phyloP scores from a whole-genome alignment of 2,797 vertebrate species.

The Menidia menidia region DNA sequence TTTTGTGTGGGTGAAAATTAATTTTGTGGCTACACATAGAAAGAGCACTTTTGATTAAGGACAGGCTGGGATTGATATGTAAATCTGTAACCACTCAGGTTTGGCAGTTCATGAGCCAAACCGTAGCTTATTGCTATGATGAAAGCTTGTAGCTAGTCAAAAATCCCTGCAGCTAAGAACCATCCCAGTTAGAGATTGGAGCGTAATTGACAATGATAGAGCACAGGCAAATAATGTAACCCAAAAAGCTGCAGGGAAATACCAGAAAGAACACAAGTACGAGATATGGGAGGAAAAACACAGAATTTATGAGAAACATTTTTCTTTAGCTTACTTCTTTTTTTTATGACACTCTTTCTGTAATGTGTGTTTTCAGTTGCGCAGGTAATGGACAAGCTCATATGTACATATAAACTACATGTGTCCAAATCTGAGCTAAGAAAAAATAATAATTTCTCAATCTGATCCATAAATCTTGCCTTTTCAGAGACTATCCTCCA shows the following conservation, averaged over 20 bases:
- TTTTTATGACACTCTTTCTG: conserved; percentile 9
- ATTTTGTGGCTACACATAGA: conserved; percentile 22
- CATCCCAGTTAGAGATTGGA: conserved; percentile 44
- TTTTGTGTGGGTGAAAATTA: conserved; percentile 38
- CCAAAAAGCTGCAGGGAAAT: conserved; percentile 18
- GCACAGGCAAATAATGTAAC: conserved; percentile 33
- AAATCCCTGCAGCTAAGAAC: conserved; percentile 48
- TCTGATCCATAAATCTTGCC: conserved; percentile 5
- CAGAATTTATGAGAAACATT: conserved; percentile 1
- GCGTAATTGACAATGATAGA: conserved; percentile 60
- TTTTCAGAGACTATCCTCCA: background rate
- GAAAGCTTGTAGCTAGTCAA: conserved; percentile 49
- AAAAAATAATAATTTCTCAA: conserved; percentile 9
- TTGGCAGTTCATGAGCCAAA: conserved; percentile 36
- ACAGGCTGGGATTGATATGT: conserved; percentile 32
- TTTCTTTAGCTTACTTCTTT: conserved; percentile 14
- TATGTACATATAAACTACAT: conserved; percentile 17
- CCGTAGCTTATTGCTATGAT: conserved; percentile 41
- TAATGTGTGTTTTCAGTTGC: background rate
- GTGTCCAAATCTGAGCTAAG: conserved; percentile 7
- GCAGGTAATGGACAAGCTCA: conserved; percentile 5
- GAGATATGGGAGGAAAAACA: conserved; percentile 8
- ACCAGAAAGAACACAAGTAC: conserved; percentile 4
- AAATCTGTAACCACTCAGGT: conserved; percentile 38
- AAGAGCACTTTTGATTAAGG: conserved; percentile 25